Evolutionary conservation across 1,140 invertebrate species (phyloP).

Genomic region (Harpegnathos saltator): DNA sequence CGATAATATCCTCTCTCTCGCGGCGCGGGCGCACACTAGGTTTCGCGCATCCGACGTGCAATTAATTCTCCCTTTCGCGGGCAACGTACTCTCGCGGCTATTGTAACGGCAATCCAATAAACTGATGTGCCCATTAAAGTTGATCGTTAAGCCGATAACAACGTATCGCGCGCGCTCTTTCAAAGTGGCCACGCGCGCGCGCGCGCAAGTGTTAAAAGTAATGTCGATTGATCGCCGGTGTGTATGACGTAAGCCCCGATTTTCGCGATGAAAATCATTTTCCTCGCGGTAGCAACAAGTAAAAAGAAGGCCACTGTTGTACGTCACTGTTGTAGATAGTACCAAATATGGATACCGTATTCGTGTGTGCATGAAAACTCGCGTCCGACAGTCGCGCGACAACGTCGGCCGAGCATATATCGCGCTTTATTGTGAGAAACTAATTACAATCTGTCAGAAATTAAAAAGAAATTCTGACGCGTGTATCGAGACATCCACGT

Average conservation of each 20-base stretch:
- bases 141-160: constrained; percentile 65
- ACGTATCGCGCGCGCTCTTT: constrained; percentile 24
- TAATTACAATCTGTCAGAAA: constrained; percentile 2
- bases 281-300: constrained; percentile 62
- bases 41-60: constrained; percentile 55
- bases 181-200: constrained; percentile 3
- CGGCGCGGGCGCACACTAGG: not conserved
- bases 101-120: constrained; percentile 63
- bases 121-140: constrained; percentile 64
- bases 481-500: not conserved
- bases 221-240: not conserved
- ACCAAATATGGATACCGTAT: too few species aligned
- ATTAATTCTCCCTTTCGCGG: constrained; percentile 61
- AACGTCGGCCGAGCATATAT: not conserved
- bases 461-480: too few species aligned
- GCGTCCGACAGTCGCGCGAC: not conserved
- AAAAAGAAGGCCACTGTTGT: not conserved
- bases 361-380: not conserved
- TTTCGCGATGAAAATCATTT: constrained; percentile 55
- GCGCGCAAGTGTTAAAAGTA: constrained; percentile 37
- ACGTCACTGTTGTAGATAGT: not conserved
- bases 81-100: constrained; percentile 40
- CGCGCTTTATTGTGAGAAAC: not conserved
- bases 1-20: constrained; percentile 19
- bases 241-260: constrained; percentile 30